Evolutionary conservation across 2,888 invertebrate genomes (phyloP).

Genomic region (Malthinus seriepunctatus): DNA sequence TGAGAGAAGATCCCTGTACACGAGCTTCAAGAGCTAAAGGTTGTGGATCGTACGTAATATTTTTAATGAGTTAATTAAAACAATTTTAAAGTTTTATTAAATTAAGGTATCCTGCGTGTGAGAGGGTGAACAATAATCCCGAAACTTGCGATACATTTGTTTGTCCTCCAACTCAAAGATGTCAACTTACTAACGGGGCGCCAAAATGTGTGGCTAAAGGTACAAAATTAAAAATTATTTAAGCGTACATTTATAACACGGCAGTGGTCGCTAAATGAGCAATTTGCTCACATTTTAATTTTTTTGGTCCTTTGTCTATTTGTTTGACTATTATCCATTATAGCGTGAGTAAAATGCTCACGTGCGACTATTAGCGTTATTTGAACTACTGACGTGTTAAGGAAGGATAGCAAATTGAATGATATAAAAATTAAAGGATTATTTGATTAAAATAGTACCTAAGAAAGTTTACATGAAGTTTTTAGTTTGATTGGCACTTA

Average conservation of each 20-base stretch:
- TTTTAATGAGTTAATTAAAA: too few relatives aligned
- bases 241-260: not conserved
- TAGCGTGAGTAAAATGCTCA: too few relatives aligned
- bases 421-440: too few relatives aligned
- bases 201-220: slow-evolving; percentile 50
- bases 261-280: too few relatives aligned
- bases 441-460: too few relatives aligned
- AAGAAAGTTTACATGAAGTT: not conserved
- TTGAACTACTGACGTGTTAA: too few relatives aligned
- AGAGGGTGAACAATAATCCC: slow-evolving; percentile 36
- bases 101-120: slow-evolving; percentile 51
- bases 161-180: slow-evolving; percentile 51
- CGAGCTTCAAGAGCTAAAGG: not conserved
- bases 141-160: slow-evolving; percentile 47
- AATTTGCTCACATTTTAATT: too few relatives aligned
- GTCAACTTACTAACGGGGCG: slow-evolving; percentile 47
- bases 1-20: slow-evolving; percentile 72
- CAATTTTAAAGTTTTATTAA: not conserved
- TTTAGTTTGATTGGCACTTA: not conserved
- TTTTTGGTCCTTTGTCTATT: too few relatives aligned
- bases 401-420: too few relatives aligned
- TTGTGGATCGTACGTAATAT: slow-evolving; percentile 2
- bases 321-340: too few relatives aligned
- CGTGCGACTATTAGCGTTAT: too few relatives aligned
- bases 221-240: not conserved